Conservation (phyloP, 23 tunicate genomes). For the Halocynthia roretzi region DNA sequence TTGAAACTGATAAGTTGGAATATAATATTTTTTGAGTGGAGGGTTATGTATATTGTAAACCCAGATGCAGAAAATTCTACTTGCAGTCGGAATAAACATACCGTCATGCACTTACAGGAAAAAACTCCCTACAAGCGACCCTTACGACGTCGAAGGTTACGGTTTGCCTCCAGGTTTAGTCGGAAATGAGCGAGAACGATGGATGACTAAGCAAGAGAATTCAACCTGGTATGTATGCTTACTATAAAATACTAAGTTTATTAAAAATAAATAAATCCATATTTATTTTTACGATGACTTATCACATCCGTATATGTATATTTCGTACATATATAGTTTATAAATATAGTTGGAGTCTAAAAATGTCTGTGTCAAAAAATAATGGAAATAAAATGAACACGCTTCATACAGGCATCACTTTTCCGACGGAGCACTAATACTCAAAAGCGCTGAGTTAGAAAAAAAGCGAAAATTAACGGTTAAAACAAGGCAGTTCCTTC, state of each 20-base stretch:
- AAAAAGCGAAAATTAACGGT: constrained; percentile 48
- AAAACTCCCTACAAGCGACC: constrained; percentile 19
- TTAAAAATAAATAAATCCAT: no score
- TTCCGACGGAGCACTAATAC: constrained; percentile 31
- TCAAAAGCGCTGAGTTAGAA: constrained; percentile 38
- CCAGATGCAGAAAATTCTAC: not conserved
- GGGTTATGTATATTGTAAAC: no score
- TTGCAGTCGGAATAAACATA: not conserved
- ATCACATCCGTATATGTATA: not conserved
- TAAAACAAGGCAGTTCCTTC: constrained; percentile 36
- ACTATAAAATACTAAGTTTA: not conserved
- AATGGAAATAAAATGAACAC: not conserved
- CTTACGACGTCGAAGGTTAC: constrained; percentile 52
- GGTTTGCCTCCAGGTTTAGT: constrained; percentile 33
- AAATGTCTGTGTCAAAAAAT: not conserved
- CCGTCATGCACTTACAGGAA: not conserved
- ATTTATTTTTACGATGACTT: no score
- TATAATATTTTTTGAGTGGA: no score
- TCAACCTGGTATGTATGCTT: constrained; percentile 25
- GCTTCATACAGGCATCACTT: constrained; percentile 31
- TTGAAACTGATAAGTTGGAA: no score
- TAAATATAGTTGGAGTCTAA: not conserved
- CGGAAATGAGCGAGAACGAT: constrained; percentile 19
- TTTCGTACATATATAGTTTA: not conserved
- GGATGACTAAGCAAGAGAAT: constrained; percentile 22